Percentiles rank a stretch among this genome's conserved stretches.
Evolutionary conservation across 2,113 vertebrate species (phyloP).

Genomic region (Mohoua ochrocephala): DNA sequence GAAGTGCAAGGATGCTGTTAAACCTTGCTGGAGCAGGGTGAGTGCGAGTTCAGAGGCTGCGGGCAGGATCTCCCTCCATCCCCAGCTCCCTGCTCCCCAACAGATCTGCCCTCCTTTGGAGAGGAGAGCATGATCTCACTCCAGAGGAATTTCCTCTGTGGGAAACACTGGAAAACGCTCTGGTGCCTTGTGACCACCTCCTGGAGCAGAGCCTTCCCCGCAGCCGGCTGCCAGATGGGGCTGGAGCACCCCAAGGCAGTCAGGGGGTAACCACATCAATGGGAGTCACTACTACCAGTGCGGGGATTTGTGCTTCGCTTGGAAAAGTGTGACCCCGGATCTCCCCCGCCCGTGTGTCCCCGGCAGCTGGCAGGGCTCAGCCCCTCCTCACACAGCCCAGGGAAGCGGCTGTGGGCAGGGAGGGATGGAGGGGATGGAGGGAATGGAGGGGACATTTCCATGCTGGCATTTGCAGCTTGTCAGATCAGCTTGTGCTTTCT

Average conservation of each 20-base stretch:
- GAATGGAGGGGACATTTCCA: not conserved
- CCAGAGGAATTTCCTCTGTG: not conserved
- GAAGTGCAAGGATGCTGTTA: not conserved
- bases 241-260: not conserved
- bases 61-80: not conserved
- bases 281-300: not conserved
- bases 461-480: not conserved
- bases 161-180: not conserved
- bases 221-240: not conserved
- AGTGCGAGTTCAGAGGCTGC: not conserved
- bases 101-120: not conserved
- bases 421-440: not conserved
- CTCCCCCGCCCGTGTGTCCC: not conserved
- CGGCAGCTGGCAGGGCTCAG: not conserved
- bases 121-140: not conserved
- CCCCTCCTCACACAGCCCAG: not conserved
- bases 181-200: not conserved
- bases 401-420: not conserved
- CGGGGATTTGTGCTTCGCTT: accelerated
- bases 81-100: not conserved
- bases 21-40: not conserved
- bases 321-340: not conserved
- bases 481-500: not conserved
- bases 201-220: not conserved
- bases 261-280: not conserved